Percentiles rank a stretch among this genome's conserved stretches.
These are phyloP conservation scores for Pteromalus puparum DNA, from an alignment of 1,140 invertebrate genomes.

Conservation along the genomic window DNA sequence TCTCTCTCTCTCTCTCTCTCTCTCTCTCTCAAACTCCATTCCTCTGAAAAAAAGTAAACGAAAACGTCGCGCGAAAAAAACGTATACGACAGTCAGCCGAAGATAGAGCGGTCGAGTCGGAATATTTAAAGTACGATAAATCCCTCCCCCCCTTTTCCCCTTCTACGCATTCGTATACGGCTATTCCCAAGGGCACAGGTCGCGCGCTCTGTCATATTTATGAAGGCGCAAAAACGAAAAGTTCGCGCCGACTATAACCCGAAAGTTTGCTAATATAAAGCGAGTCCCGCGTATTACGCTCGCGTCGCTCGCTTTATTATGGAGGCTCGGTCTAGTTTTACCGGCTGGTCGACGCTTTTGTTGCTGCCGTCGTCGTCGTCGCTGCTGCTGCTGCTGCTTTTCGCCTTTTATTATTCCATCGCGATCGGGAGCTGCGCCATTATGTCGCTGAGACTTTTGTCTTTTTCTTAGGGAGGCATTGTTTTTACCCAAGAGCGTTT, in stretches of 20 bases:
- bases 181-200: constrained; percentile 52
- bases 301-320: constrained; percentile 32
- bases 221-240: constrained; percentile 54
- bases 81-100: not conserved
- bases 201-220: constrained; percentile 54
- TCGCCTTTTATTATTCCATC: not conserved
- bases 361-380: not conserved
- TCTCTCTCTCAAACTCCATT: not conserved
- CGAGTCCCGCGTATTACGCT: constrained; percentile 15
- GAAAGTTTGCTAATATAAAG: constrained; percentile 66
- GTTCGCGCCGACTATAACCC: constrained; percentile 54
- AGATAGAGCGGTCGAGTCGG: not conserved
- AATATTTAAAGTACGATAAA: constrained; percentile 47
- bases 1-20: constrained; percentile 6
- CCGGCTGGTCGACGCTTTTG: not conserved
- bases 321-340: constrained; percentile 11
- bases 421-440: not conserved
- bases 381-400: not conserved
- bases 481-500: not conserved
- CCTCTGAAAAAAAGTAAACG: not conserved
- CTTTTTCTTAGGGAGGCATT: not conserved
- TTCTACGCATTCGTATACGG: constrained; percentile 13
- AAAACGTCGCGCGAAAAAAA: not conserved
- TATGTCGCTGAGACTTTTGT: not conserved
- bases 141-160: not conserved